These are phyloP conservation scores for Molossus alvarezi DNA, from an alignment of 2,797 vertebrate genomes.

Conservation along the genomic window DNA sequence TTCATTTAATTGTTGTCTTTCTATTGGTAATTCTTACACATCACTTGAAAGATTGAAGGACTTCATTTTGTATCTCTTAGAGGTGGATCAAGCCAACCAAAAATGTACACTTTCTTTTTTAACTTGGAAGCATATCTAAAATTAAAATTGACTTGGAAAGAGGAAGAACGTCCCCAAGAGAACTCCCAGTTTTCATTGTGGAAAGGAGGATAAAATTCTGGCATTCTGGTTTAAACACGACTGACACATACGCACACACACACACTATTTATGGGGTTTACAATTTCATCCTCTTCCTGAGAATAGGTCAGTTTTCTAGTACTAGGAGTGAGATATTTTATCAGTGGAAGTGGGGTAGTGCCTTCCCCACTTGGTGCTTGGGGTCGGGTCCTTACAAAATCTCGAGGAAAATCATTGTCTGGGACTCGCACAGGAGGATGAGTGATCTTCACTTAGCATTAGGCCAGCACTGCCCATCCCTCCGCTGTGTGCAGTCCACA, in stretches of 20 bases:
- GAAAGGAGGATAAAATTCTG: neutral
- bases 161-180: neutral
- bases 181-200: neutral
- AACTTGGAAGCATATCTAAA: neutral
- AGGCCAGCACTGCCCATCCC: too few relatives aligned
- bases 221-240: neutral
- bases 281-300: neutral
- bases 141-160: neutral
- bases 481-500: too few relatives aligned
- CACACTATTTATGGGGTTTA: neutral
- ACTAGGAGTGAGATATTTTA: neutral
- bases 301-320: neutral
- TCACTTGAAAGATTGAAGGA: neutral
- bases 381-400: too few relatives aligned
- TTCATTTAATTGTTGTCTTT: neutral
- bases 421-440: too few relatives aligned
- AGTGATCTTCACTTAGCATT: too few relatives aligned
- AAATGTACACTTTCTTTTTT: neutral
- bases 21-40: neutral
- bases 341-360: too few relatives aligned
- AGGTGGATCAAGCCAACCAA: neutral
- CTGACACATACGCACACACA: neutral
- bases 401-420: too few relatives aligned
- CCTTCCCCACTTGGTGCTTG: too few relatives aligned
- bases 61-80: neutral